These are phyloP conservation scores for Lepisosteus oculatus DNA, from an alignment of 2,113 vertebrate species.

Conservation along the genomic window DNA sequence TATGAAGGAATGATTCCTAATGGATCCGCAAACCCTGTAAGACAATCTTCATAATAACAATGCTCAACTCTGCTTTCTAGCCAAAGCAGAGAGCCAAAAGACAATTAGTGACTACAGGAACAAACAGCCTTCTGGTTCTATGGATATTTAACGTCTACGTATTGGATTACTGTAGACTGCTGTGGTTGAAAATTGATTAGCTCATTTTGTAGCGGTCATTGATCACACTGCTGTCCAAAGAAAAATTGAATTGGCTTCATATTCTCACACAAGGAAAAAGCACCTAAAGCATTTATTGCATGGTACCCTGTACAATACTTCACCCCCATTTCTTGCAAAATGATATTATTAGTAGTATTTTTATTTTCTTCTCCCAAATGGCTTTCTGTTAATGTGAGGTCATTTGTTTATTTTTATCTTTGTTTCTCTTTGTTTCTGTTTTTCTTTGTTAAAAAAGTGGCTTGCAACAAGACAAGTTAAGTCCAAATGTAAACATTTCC, in stretches of 20 bases:
- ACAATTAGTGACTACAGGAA: background rate
- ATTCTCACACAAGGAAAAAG: background rate
- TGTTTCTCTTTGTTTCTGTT: background rate
- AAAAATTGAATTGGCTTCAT: background rate
- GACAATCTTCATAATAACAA: slow-evolving; percentile 10
- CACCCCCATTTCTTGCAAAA: too few relatives aligned
- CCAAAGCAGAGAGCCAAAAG: background rate
- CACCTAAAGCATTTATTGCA: background rate
- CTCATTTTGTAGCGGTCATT: background rate
- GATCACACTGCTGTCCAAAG: background rate
- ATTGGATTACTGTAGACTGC: slow-evolving; percentile 9
- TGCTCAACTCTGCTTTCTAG: background rate
- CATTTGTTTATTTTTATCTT: too few relatives aligned
- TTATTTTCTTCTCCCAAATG: too few relatives aligned
- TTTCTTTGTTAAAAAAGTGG: background rate
- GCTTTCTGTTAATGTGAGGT: too few relatives aligned
- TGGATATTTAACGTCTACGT: slow-evolving; percentile 9
- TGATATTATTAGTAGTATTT: too few relatives aligned
- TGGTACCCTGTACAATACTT: background rate
- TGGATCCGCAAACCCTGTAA: slow-evolving; percentile 2
- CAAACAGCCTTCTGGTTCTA: slow-evolving; percentile 12
- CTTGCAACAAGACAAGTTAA: too few relatives aligned
- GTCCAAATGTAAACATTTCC: too few relatives aligned
- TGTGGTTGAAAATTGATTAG: slow-evolving; percentile 7
- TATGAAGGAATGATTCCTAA: background rate